phyloP scores from a whole-genome alignment of 53 echinoderm and acorn worm species.

The Luidia sarsii region DNA sequence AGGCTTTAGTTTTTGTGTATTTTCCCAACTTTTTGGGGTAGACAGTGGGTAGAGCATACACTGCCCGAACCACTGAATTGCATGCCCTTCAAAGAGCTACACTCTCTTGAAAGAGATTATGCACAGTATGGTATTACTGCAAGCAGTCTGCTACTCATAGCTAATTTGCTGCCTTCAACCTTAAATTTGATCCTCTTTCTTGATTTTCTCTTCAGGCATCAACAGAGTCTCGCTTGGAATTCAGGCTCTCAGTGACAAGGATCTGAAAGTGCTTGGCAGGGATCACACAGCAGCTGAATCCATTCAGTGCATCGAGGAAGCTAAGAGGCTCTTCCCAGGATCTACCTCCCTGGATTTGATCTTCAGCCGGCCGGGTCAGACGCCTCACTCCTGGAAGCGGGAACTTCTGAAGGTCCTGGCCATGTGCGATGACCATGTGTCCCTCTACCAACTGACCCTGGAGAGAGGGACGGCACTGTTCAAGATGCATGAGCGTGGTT shows the following conservation, averaged over 20 bases:
- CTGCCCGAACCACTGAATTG: no score
- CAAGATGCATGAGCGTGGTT: slow-evolving; percentile 61
- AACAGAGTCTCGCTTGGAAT: slow-evolving; percentile 94
- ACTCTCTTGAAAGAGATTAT: no score
- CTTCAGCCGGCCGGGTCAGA: slow-evolving; percentile 85
- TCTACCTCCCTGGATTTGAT: slow-evolving; percentile 76
- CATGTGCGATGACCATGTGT: slow-evolving; percentile 79
- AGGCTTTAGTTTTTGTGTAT: neutral
- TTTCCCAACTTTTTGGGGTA: neutral
- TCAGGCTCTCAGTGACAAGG: slow-evolving; percentile 68
- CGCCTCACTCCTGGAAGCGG: slow-evolving; percentile 58
- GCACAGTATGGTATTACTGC: neutral
- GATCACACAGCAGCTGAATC: slow-evolving; percentile 77
- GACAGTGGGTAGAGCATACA: no score
- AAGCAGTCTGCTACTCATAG: neutral
- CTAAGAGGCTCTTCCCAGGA: slow-evolving; percentile 75
- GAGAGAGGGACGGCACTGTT: slow-evolving; percentile 82
- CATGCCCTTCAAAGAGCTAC: no score
- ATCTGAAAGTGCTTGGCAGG: slow-evolving; percentile 76
- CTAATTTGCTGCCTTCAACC: neutral
- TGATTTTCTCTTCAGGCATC: slow-evolving; percentile 59
- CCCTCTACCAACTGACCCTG: slow-evolving; percentile 90
- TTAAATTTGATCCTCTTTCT: neutral
- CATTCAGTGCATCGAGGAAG: slow-evolving; percentile 59
- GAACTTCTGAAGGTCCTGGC: slow-evolving; percentile 61